phyloP scores from a whole-genome alignment of 2,113 vertebrate species.

The Alouatta palliata region DNA sequence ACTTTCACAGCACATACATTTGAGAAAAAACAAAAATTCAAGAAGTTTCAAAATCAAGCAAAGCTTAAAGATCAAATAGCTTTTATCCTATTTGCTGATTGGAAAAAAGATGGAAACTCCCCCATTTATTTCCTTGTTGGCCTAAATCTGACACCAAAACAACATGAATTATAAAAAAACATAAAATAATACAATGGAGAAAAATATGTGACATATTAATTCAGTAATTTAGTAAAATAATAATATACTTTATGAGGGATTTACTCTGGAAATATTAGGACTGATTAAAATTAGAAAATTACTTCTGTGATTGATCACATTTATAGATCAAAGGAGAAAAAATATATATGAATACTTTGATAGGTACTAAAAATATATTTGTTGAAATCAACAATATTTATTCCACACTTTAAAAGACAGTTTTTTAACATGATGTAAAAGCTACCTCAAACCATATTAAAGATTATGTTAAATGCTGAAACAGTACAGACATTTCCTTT shows the following conservation, averaged over 20 bases:
- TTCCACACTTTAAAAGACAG: not conserved
- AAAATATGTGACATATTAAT: not conserved
- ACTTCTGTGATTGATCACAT: not conserved
- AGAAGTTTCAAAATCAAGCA: not conserved
- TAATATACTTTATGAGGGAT: not conserved
- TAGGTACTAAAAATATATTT: not conserved
- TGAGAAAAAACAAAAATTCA: not conserved
- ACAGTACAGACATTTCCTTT: not conserved
- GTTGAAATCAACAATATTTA: not conserved
- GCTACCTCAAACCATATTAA: not conserved
- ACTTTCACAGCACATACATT: not conserved
- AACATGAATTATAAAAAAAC: not conserved
- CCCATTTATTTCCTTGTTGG: not conserved
- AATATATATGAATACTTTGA: not conserved
- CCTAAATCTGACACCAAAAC: not conserved
- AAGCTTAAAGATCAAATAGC: not conserved
- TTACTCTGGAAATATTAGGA: not conserved
- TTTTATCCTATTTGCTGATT: not conserved
- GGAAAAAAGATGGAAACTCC: not conserved
- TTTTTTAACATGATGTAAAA: not conserved
- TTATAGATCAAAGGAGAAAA: not conserved
- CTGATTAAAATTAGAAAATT: constrained; percentile 11
- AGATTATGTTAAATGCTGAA: not conserved
- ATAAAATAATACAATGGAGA: not conserved
- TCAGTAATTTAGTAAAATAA: not conserved